These are phyloP conservation scores for Prinia subflava DNA, from an alignment of 2,113 vertebrate genomes.

Conservation along the genomic window DNA sequence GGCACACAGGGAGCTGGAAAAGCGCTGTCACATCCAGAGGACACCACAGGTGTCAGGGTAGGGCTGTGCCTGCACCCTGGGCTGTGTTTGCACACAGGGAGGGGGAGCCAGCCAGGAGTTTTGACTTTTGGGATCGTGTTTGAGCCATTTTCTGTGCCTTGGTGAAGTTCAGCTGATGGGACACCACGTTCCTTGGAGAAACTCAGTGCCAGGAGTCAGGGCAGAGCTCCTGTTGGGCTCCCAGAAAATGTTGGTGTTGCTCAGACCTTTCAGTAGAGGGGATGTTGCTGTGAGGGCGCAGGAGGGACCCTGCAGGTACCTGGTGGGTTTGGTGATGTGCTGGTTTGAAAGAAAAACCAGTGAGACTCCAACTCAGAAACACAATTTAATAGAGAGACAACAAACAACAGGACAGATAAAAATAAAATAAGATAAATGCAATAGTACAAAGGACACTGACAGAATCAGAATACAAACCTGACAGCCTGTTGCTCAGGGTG, in stretches of 20 bases:
- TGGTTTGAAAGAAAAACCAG: no score
- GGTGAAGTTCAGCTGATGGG: not conserved
- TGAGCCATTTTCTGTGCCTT: not conserved
- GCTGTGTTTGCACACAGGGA: not conserved
- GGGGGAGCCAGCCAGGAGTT: not conserved
- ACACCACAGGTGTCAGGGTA: rapidly evolving
- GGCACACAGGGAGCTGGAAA: not conserved
- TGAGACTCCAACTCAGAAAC: no score
- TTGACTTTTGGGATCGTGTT: not conserved
- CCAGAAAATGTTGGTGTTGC: not conserved
- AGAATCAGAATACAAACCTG: no score
- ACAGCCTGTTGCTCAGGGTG: no score
- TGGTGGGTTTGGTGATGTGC: not conserved
- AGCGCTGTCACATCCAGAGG: not conserved
- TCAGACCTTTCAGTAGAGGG: not conserved
- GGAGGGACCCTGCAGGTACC: not conserved
- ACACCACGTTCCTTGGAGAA: not conserved
- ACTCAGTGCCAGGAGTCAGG: not conserved
- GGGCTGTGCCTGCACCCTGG: not conserved
- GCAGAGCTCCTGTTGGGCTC: not conserved
- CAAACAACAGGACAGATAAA: no score
- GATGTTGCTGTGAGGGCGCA: not conserved
- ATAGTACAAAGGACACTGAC: no score
- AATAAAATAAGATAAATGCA: no score
- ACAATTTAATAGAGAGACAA: no score